Conservation (phyloP, 2,113 vertebrate genomes). For the Melospiza georgiana region DNA sequence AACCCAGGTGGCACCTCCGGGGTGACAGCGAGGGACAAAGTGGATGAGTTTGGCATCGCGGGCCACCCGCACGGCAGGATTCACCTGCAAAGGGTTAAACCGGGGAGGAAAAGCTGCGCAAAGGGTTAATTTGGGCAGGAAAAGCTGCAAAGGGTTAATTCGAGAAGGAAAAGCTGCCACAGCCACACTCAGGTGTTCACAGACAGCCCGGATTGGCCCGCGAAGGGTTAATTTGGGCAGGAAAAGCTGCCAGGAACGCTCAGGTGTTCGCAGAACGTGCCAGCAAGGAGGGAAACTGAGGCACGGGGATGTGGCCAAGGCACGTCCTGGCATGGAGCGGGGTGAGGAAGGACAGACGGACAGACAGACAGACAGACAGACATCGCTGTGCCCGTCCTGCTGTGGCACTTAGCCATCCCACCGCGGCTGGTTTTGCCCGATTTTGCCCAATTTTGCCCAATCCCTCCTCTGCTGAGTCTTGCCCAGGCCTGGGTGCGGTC, state of each 20-base stretch:
- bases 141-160: too few species aligned
- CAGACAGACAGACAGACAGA: not conserved
- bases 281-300: not conserved
- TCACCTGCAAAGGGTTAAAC: conserved; percentile 7
- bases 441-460: too few species aligned
- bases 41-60: not conserved
- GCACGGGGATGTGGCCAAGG: not conserved
- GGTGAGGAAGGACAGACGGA: not conserved
- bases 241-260: too few species aligned
- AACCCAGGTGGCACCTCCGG: not conserved
- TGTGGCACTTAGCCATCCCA: not conserved
- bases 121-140: not conserved
- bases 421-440: not conserved
- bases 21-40: not conserved
- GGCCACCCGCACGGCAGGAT: not conserved
- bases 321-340: not conserved
- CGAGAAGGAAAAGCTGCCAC: not conserved
- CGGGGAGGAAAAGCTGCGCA: not conserved
- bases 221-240: too few species aligned
- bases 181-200: not conserved
- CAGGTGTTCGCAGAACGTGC: not conserved
- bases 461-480: not conserved
- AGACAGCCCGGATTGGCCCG: not conserved
- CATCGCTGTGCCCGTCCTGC: accelerated
- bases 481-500: not conserved